Percentiles rank a stretch among this genome's conserved stretches.
Evolutionary conservation across 1,140 invertebrate species (phyloP).

Genomic region (Epicauta chinensis): DNA sequence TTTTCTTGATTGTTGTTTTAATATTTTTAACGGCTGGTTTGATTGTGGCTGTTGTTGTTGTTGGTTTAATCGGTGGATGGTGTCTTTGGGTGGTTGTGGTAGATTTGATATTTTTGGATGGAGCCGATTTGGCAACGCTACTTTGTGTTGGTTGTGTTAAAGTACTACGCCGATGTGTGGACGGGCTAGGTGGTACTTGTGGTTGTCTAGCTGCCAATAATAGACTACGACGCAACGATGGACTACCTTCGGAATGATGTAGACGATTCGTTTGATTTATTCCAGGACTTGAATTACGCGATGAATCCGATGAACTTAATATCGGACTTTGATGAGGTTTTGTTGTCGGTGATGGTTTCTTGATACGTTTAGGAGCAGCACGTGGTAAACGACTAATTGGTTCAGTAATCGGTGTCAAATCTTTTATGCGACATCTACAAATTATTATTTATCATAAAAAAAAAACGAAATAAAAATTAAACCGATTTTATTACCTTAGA

Average conservation of each 20-base stretch:
- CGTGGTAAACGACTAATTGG: conserved; percentile 37
- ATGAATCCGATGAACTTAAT: conserved; percentile 56
- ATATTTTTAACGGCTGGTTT: conserved; percentile 2
- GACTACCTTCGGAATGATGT: conserved; percentile 39
- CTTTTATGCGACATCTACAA: conserved; percentile 32
- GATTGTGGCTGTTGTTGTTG: background rate
- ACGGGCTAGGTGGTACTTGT: conserved; percentile 40
- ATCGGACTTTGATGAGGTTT: conserved; percentile 41
- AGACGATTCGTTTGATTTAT: conserved; percentile 49
- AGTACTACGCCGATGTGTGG: conserved; percentile 33
- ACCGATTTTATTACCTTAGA: conserved; percentile 23
- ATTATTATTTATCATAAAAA: background rate
- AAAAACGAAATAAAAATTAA: background rate
- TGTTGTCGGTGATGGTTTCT: conserved; percentile 30
- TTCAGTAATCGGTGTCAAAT: conserved; percentile 27
- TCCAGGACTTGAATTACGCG: conserved; percentile 60
- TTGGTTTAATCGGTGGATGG: conserved; percentile 3
- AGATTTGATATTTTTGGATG: conserved; percentile 21
- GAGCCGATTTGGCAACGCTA: conserved; percentile 37
- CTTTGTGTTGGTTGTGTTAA: conserved; percentile 40
- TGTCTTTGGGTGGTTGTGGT: conserved; percentile 5
- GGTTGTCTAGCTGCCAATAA: conserved; percentile 40
- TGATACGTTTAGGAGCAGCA: conserved; percentile 43
- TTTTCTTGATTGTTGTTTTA: background rate
- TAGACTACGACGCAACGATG: conserved; percentile 38